phyloP scores from a whole-genome alignment of 2,888 invertebrate species.

The Zygothrica quintamaculata region DNA sequence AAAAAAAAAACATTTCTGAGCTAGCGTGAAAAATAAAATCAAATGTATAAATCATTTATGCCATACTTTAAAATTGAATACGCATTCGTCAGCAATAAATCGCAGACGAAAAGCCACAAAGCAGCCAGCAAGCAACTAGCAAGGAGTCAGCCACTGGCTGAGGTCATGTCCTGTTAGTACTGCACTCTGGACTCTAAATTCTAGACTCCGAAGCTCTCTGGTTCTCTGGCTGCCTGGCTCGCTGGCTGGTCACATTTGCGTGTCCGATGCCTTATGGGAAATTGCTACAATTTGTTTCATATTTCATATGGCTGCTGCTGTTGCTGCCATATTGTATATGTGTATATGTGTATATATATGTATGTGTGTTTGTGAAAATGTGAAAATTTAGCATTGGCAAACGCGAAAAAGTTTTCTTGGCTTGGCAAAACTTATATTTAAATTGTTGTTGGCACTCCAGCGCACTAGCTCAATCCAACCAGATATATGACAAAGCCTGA shows the following conservation, averaged over 20 bases:
- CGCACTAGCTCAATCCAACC: slow-evolving; percentile 27
- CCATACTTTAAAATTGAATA: slow-evolving; percentile 76
- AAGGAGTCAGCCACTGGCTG: slow-evolving; percentile 14
- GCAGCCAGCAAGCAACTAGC: slow-evolving; percentile 18
- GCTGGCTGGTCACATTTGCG: slow-evolving; percentile 69
- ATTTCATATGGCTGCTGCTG: slow-evolving; percentile 64
- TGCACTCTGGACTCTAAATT: slow-evolving; percentile 4
- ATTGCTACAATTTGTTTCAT: slow-evolving; percentile 78
- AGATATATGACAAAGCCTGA: slow-evolving; percentile 53
- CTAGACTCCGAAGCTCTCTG: background rate
- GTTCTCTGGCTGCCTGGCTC: no score
- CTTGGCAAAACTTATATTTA: slow-evolving; percentile 54
- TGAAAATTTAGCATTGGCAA: slow-evolving; percentile 39
- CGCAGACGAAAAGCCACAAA: slow-evolving; percentile 26
- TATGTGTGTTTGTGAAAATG: slow-evolving; percentile 13
- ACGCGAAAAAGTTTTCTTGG: slow-evolving; percentile 21
- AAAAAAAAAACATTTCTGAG: no score
- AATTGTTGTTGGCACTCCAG: slow-evolving; percentile 65
- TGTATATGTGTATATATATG: slow-evolving; percentile 4
- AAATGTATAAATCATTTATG: slow-evolving; percentile 80
- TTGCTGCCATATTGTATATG: slow-evolving; percentile 10
- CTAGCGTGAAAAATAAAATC: slow-evolving; percentile 68
- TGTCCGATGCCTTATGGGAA: slow-evolving; percentile 65
- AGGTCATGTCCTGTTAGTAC: slow-evolving; percentile 33
- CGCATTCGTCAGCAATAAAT: slow-evolving; percentile 80